Conservation (phyloP, 2,888 invertebrate species). For the Tenthredo amoena region DNA sequence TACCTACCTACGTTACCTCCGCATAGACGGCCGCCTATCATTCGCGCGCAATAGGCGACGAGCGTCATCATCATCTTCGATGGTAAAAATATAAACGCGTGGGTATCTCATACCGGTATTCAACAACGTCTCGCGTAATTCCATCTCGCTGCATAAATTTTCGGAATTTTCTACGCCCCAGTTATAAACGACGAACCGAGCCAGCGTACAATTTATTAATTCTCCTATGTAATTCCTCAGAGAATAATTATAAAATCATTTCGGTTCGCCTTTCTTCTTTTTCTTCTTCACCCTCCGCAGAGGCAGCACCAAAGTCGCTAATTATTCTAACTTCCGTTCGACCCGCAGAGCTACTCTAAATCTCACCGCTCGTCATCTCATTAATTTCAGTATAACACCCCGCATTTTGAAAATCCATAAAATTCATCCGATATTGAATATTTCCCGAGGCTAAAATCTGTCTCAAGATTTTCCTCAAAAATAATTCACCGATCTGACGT, state of each 20-base stretch:
- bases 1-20: neutral
- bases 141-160: conserved; percentile 32
- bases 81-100: conserved; percentile 46
- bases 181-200: neutral
- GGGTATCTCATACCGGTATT: neutral
- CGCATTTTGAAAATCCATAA: too few species aligned
- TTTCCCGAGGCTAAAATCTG: neutral
- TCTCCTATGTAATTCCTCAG: neutral
- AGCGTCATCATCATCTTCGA: conserved; percentile 27
- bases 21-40: neutral
- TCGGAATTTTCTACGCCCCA: conserved; percentile 16
- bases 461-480: neutral
- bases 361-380: neutral
- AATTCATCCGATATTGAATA: too few species aligned
- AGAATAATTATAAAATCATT: conserved; percentile 9
- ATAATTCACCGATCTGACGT: neutral
- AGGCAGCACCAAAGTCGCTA: neutral
- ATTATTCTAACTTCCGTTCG: neutral
- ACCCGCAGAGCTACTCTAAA: neutral
- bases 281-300: neutral
- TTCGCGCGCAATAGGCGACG: neutral
- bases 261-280: neutral
- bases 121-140: neutral
- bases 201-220: neutral
- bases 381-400: too few species aligned